Evolutionary conservation across 2,888 invertebrate genomes (phyloP).

Genomic region (Temnothorax ravouxi): DNA sequence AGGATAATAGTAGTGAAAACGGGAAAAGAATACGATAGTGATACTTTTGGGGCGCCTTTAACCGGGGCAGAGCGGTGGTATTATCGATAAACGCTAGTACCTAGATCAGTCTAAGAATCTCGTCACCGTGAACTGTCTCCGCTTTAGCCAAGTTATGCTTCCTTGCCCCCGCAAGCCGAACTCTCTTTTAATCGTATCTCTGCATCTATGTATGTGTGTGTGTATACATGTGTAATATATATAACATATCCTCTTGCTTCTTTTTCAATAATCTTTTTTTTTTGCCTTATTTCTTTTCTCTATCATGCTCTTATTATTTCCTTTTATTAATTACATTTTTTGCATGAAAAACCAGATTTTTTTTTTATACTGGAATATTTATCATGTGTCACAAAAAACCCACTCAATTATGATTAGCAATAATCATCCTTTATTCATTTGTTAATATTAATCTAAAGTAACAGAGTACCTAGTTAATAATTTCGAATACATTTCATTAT

Average conservation of each 20-base stretch:
- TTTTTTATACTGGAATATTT: conserved; percentile 84
- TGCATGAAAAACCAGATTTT: conserved; percentile 77
- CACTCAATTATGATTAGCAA: conserved; percentile 86
- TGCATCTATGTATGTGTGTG: conserved; percentile 46
- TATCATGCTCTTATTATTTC: conserved; percentile 60
- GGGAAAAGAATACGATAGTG: conserved; percentile 39
- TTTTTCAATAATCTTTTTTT: conserved; percentile 34
- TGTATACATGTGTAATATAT: conserved; percentile 42
- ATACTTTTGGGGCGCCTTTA: conserved; percentile 77
- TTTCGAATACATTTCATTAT: not conserved
- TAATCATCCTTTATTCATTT: conserved; percentile 85
- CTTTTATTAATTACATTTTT: conserved; percentile 47
- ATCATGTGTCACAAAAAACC: conserved; percentile 86
- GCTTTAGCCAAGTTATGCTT: conserved; percentile 81
- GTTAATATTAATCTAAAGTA: conserved; percentile 84
- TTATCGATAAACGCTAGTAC: conserved; percentile 85
- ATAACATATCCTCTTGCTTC: conserved; percentile 54
- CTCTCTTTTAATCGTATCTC: conserved; percentile 67
- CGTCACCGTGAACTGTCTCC: conserved; percentile 86
- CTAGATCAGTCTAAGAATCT: conserved; percentile 86
- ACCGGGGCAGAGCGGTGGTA: conserved; percentile 80
- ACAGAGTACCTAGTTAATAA: not conserved
- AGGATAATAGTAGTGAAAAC: no score
- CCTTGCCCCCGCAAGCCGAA: conserved; percentile 83
- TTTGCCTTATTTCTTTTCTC: conserved; percentile 61